Evolutionary conservation across 2,113 vertebrate genomes (phyloP).

Genomic region (Rhea americana): DNA sequence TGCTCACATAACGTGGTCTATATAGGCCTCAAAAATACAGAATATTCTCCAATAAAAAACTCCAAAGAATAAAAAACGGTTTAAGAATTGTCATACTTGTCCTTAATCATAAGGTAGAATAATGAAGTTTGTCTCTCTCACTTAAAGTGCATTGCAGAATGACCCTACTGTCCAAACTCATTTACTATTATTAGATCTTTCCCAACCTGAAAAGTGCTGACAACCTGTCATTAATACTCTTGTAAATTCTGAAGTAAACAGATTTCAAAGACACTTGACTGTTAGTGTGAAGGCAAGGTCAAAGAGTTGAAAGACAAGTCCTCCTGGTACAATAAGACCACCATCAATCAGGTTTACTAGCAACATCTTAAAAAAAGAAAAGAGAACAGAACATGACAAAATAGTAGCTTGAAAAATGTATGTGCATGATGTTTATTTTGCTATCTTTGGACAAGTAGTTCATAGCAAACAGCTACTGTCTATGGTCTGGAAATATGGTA

Average conservation of each 20-base stretch:
- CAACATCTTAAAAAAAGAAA: conserved; percentile 30
- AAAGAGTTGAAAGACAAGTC: conserved; percentile 46
- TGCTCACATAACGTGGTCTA: not conserved
- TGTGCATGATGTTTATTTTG: not conserved
- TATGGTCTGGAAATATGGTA: not conserved
- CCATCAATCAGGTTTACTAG: conserved; percentile 64
- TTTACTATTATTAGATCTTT: conserved; percentile 54
- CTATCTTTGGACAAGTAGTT: not conserved
- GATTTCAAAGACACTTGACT: conserved; percentile 45
- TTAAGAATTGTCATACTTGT: not conserved
- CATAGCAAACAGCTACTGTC: not conserved
- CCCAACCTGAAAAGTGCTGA: conserved; percentile 43
- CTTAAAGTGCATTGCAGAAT: conserved; percentile 29
- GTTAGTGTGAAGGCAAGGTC: conserved; percentile 44
- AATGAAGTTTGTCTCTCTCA: conserved; percentile 4
- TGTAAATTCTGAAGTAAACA: conserved; percentile 65
- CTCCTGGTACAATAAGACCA: conserved; percentile 41
- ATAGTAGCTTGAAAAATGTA: not conserved
- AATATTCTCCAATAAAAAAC: rapidly evolving
- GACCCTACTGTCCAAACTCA: conserved; percentile 22
- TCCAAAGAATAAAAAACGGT: not conserved
- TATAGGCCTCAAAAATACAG: not conserved
- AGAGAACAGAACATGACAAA: conserved; percentile 9
- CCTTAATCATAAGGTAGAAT: not conserved
- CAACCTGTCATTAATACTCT: conserved; percentile 54